Evolutionary conservation across 2,888 invertebrate genomes (phyloP).

Genomic region (Aquatica leii): DNA sequence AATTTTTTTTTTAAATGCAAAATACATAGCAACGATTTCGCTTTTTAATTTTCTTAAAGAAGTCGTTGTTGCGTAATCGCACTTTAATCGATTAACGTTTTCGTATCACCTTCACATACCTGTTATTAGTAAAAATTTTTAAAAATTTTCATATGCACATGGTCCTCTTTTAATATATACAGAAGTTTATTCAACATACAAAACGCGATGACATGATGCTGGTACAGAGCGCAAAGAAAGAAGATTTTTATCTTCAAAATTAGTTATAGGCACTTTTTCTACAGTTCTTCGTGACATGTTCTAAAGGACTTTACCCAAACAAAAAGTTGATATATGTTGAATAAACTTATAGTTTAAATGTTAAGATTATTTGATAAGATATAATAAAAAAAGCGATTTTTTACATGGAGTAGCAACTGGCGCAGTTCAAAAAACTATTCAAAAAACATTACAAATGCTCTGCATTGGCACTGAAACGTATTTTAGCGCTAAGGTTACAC

Average conservation of each 20-base stretch:
- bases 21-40: no score
- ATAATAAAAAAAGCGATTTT: neutral
- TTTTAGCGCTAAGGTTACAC: no score
- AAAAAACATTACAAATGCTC: no score
- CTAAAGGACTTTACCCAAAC: no score
- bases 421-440: no score
- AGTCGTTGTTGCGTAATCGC: neutral
- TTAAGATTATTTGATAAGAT: neutral
- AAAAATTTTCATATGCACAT: slow-evolving; percentile 33
- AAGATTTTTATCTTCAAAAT: no score
- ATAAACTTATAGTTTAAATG: neutral
- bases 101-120: slow-evolving; percentile 27
- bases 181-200: slow-evolving; percentile 21
- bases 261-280: no score
- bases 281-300: no score
- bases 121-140: slow-evolving; percentile 28
- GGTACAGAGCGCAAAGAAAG: no score
- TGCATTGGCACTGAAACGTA: neutral
- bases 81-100: slow-evolving; percentile 7
- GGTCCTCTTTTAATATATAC: slow-evolving; percentile 35
- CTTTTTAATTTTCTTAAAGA: slow-evolving; percentile 3
- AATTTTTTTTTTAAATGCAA: neutral
- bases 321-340: no score
- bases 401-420: no score
- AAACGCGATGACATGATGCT: no score